Percentiles rank a stretch among this genome's conserved stretches.
phyloP scores from a whole-genome alignment of 2,888 invertebrate genomes.

The Chorisops tibialis region DNA sequence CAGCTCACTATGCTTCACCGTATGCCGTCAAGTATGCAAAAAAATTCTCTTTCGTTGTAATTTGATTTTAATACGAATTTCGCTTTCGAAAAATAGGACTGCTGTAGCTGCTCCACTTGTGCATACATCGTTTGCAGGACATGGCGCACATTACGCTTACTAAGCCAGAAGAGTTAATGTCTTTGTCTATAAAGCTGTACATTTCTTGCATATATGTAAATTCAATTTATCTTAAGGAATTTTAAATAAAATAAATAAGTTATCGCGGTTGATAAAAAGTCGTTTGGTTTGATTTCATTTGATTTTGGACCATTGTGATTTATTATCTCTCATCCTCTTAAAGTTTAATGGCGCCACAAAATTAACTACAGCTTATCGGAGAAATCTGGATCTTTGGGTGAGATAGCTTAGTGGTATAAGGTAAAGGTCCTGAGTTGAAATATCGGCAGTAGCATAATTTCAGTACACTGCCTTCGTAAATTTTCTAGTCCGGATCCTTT shows the following conservation, averaged over 20 bases:
- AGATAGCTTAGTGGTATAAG: no score
- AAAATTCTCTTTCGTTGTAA: background rate
- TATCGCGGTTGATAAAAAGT: conserved; percentile 29
- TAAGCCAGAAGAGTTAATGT: conserved; percentile 36
- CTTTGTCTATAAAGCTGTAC: conserved; percentile 2
- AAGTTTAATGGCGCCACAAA: no score
- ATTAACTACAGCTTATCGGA: no score
- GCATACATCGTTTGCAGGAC: conserved; percentile 50
- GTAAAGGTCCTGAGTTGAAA: no score
- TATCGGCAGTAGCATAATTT: no score
- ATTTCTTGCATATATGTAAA: conserved; percentile 18
- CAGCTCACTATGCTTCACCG: conserved; percentile 26
- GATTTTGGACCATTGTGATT: no score
- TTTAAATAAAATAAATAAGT: conserved; percentile 22
- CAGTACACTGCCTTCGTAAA: no score
- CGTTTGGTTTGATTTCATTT: background rate
- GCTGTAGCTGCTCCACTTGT: conserved; percentile 49
- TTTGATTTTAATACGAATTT: background rate
- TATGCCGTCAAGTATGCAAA: conserved; percentile 41
- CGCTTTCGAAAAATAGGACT: conserved; percentile 37
- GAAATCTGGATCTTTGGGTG: no score
- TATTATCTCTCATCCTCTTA: no score
- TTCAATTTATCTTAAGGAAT: background rate
- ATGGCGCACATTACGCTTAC: conserved; percentile 51
- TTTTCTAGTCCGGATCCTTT: no score